A percentile compares a stretch with the other conserved stretches of the same genome.
Conservation (phyloP, 2,113 vertebrate species). For the Nanger granti region DNA sequence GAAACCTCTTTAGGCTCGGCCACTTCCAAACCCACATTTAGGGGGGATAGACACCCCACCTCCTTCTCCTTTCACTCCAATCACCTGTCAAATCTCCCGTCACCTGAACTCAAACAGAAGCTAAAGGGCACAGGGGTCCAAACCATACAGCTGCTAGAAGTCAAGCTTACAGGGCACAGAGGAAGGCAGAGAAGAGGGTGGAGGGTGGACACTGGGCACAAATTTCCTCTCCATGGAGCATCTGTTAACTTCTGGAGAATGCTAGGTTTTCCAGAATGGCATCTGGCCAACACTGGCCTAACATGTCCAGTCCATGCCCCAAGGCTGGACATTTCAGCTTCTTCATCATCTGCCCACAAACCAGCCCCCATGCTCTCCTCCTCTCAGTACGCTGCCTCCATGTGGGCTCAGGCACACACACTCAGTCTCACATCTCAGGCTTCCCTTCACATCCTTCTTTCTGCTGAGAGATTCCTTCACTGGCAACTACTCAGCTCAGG, state of each 20-base stretch:
- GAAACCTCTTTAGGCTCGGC: neutral
- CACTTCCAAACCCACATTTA: neutral
- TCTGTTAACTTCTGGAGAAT: neutral
- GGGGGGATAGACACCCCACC: rapidly evolving
- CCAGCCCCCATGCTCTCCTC: rapidly evolving
- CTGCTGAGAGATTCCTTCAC: neutral
- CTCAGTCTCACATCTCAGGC: neutral
- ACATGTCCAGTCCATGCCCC: neutral
- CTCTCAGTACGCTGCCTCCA: rapidly evolving
- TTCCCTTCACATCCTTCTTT: neutral
- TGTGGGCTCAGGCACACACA: rapidly evolving
- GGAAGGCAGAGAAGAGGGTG: neutral
- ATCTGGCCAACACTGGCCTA: neutral
- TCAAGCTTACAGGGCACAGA: neutral
- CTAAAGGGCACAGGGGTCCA: neutral
- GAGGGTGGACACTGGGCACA: too few species aligned
- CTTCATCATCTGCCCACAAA: rapidly evolving
- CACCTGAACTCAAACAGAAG: neutral
- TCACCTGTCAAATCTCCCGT: neutral
- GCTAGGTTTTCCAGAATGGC: neutral
- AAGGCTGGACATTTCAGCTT: too few species aligned
- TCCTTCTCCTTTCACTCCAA: neutral
- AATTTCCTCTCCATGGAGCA: neutral
- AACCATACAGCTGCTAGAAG: neutral
- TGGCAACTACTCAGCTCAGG: neutral